A percentile compares a stretch with the other conserved stretches of the same genome.
Conservation (phyloP, 1,140 invertebrate genomes). For the Trinorchestia longiramus region DNA sequence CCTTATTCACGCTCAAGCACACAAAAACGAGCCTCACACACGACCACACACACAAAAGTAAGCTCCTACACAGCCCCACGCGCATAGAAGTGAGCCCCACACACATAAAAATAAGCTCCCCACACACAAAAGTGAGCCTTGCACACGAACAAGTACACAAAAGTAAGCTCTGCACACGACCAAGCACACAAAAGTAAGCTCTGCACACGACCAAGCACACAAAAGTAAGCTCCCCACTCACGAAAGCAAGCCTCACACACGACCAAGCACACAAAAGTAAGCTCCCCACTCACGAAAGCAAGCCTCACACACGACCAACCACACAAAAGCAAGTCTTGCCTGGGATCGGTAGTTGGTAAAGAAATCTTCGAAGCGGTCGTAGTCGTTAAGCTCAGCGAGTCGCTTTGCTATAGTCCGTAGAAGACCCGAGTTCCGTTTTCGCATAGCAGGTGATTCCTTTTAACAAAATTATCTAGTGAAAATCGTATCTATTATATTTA, state of each 20-base stretch:
- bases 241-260: not conserved
- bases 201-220: not conserved
- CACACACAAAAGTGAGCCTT: too few relatives aligned
- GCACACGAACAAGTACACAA: too few relatives aligned
- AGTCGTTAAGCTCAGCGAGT: not conserved
- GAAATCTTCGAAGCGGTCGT: not conserved
- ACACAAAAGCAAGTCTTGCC: not conserved
- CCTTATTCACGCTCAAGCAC: too few relatives aligned
- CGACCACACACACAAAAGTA: too few relatives aligned
- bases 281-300: not conserved
- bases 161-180: too few relatives aligned
- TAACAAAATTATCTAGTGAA: not conserved
- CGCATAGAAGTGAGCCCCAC: too few relatives aligned
- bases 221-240: not conserved
- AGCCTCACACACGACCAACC: not conserved
- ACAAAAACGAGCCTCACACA: too few relatives aligned
- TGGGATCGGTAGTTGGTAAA: not conserved
- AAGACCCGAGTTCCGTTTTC: not conserved
- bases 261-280: not conserved
- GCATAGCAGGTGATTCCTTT: not conserved
- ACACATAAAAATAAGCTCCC: too few relatives aligned
- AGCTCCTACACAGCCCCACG: too few relatives aligned
- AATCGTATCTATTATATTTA: not conserved
- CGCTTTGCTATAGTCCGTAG: not conserved
- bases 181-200: too few relatives aligned